These are phyloP conservation scores for Epirrhoe tristata DNA, from an alignment of 2,888 invertebrate species.

Conservation along the genomic window DNA sequence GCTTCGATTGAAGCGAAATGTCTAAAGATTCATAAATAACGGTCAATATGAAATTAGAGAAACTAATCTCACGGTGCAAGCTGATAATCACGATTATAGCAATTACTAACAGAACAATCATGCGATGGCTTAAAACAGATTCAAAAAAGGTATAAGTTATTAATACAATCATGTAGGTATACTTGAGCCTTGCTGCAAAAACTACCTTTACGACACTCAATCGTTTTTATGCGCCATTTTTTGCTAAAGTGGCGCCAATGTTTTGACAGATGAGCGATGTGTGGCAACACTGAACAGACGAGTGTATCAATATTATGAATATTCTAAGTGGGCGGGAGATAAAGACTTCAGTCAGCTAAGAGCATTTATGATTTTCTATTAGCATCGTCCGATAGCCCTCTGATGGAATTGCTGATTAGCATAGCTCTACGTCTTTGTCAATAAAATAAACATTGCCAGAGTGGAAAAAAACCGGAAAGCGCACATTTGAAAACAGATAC, in stretches of 20 bases:
- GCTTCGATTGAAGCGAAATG: conserved; percentile 51
- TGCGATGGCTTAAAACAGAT: conserved; percentile 1
- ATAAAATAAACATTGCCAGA: conserved; percentile 46
- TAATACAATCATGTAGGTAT: conserved; percentile 27
- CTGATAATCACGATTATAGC: conserved; percentile 23
- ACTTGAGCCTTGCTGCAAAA: conserved; percentile 27
- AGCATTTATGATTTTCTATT: conserved; percentile 39
- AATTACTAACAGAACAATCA: conserved; percentile 23
- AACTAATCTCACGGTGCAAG: conserved; percentile 41
- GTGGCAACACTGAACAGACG: conserved; percentile 34
- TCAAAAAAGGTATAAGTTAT: conserved; percentile 14
- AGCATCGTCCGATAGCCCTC: conserved; percentile 30
- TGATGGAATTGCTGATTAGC: conserved; percentile 32
- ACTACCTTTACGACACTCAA: conserved; percentile 30
- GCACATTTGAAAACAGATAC: conserved; percentile 45
- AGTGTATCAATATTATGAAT: conserved; percentile 32
- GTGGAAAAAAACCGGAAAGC: conserved; percentile 51
- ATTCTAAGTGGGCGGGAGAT: conserved; percentile 40
- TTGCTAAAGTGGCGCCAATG: conserved; percentile 45
- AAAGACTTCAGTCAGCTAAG: conserved; percentile 36
- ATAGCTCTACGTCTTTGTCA: conserved; percentile 30
- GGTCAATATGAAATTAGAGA: conserved; percentile 42
- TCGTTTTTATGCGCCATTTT: conserved; percentile 36
- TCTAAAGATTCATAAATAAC: conserved; percentile 47
- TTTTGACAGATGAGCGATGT: conserved; percentile 43